A percentile compares a stretch with the other conserved stretches of the same genome.
These are phyloP conservation scores for Romanogobio albipinnatus DNA, from an alignment of 2,113 vertebrate genomes.

Conservation along the genomic window DNA sequence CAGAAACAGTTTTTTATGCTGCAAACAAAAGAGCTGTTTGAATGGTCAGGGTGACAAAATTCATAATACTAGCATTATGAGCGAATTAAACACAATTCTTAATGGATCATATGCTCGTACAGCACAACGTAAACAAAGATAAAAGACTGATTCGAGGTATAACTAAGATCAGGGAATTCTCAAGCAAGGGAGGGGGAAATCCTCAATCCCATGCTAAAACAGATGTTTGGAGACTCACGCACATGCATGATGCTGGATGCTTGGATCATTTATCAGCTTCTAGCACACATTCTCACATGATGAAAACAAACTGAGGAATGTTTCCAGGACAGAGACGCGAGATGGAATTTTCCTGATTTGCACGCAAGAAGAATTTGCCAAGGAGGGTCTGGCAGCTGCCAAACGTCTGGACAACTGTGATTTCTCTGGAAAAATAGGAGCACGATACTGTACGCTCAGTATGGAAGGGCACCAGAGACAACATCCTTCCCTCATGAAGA, in stretches of 20 bases:
- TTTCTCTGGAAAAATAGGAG: constrained; percentile 32
- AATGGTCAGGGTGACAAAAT: neutral
- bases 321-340: constrained; percentile 37
- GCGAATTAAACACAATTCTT: neutral
- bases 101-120: neutral
- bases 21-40: neutral
- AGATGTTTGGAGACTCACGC: constrained; percentile 10
- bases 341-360: constrained; percentile 49
- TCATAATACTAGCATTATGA: neutral
- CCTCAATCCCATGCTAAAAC: constrained; percentile 1
- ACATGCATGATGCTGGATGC: neutral
- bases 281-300: constrained; percentile 38
- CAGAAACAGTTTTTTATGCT: neutral
- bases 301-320: constrained; percentile 45
- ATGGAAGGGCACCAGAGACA: neutral
- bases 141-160: constrained; percentile 11
- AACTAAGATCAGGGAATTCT: constrained; percentile 4
- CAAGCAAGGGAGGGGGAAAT: constrained; percentile 1
- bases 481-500: neutral
- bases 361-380: constrained; percentile 48
- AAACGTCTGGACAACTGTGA: constrained; percentile 34
- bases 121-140: neutral
- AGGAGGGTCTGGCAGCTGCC: constrained; percentile 28
- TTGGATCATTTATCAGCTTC: constrained; percentile 15
- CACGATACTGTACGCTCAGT: constrained; percentile 4